These are phyloP conservation scores for Geophilus truncorum DNA, from an alignment of 2,888 invertebrate species.

Conservation along the genomic window DNA sequence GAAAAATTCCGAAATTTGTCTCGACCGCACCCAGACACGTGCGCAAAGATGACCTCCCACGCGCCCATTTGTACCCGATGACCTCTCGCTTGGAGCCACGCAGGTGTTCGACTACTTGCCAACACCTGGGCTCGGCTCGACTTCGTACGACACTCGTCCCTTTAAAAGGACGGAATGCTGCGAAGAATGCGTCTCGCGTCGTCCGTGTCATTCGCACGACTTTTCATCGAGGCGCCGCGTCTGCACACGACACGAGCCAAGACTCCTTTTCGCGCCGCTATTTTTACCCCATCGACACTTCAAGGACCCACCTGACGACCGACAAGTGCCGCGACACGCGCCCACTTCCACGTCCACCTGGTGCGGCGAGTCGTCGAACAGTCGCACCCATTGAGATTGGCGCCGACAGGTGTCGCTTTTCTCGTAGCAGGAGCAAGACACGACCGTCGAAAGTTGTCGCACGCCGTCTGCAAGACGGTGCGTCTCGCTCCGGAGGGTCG, in stretches of 20 bases:
- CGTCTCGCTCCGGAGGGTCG: constrained; percentile 47
- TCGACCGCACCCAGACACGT: too few species aligned
- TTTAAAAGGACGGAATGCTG: not conserved
- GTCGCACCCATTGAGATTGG: constrained; percentile 45
- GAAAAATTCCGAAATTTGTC: too few species aligned
- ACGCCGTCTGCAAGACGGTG: constrained; percentile 49
- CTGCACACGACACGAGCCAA: not conserved
- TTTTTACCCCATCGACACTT: not conserved
- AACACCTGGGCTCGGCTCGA: not conserved
- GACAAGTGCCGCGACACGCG: constrained; percentile 48
- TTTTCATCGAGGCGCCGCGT: not conserved
- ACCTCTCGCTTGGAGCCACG: too few species aligned
- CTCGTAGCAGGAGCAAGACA: constrained; percentile 48
- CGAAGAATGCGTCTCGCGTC: not conserved
- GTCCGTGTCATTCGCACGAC: not conserved
- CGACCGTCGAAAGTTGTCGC: constrained; percentile 47
- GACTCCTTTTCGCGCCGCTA: not conserved
- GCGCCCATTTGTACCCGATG: constrained; percentile 43
- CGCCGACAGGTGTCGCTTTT: constrained; percentile 45
- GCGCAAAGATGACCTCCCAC: too few species aligned
- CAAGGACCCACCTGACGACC: constrained; percentile 42
- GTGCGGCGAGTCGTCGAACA: constrained; percentile 50
- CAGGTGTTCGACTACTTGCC: not conserved
- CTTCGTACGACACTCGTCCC: not conserved
- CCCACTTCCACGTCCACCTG: constrained; percentile 50